Conservation (phyloP, 2,888 invertebrate genomes). For the Griposia aprilina region DNA sequence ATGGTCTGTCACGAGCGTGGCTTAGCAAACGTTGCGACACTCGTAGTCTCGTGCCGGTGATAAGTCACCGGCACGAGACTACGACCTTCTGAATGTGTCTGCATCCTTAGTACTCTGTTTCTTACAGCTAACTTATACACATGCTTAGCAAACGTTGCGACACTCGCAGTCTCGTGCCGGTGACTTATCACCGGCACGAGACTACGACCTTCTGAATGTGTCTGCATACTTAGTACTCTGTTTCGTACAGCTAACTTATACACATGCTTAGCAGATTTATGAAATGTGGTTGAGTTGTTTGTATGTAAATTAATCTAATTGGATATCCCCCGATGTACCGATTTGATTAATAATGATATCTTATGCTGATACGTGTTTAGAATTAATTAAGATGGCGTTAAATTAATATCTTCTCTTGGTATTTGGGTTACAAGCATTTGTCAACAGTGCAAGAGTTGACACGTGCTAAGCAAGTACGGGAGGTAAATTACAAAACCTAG, state of each 20-base stretch:
- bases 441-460: neutral
- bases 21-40: slow-evolving; percentile 2
- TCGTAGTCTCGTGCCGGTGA: neutral
- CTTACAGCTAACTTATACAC: neutral
- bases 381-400: neutral
- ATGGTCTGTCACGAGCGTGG: slow-evolving; percentile 11
- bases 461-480: neutral
- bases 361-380: neutral
- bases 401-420: neutral
- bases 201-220: neutral
- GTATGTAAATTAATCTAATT: neutral
- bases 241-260: neutral
- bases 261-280: neutral
- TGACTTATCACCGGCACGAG: neutral
- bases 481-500: neutral
- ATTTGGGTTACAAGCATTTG: slow-evolving; percentile 1
- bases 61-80: neutral
- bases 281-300: neutral
- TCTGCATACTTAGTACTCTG: slow-evolving; percentile 12
- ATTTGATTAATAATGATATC: slow-evolving; percentile 2
- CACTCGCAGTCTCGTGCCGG: neutral
- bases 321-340: neutral
- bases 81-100: slow-evolving; percentile 6
- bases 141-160: neutral
- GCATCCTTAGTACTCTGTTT: slow-evolving; percentile 8